Conservation (phyloP, 2,888 invertebrate genomes). For the Lithophane socia region DNA sequence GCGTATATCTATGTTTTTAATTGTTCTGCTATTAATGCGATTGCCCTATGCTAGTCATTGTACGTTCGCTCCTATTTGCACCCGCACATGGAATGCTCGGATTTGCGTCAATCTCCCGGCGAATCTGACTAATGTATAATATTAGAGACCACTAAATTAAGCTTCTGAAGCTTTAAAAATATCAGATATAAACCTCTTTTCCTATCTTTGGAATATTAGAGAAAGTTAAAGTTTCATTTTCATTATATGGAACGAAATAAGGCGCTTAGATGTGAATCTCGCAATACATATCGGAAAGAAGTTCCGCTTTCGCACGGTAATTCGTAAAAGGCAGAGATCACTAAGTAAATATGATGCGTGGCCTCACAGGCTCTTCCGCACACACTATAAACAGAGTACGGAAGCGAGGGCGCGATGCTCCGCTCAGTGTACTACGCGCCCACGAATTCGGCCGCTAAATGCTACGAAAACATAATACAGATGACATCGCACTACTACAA, state of each 20-base stretch:
- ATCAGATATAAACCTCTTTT: slow-evolving; percentile 36
- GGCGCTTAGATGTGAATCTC: slow-evolving; percentile 26
- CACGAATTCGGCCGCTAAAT: slow-evolving; percentile 69
- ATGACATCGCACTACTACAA: slow-evolving; percentile 68
- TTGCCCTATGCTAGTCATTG: slow-evolving; percentile 67
- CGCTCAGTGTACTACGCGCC: slow-evolving; percentile 67
- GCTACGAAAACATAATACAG: slow-evolving; percentile 66
- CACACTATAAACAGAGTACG: slow-evolving; percentile 86
- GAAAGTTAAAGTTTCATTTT: slow-evolving; percentile 45
- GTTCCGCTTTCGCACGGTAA: slow-evolving; percentile 68
- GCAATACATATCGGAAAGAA: slow-evolving; percentile 53
- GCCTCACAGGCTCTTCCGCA: slow-evolving; percentile 85
- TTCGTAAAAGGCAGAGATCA: slow-evolving; percentile 74
- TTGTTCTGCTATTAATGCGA: slow-evolving; percentile 71
- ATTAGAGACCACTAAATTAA: slow-evolving; percentile 68
- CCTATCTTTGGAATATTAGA: slow-evolving; percentile 38
- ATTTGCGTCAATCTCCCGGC: slow-evolving; percentile 80
- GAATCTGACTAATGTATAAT: slow-evolving; percentile 79
- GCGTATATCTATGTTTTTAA: slow-evolving; percentile 68
- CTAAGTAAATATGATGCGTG: slow-evolving; percentile 77
- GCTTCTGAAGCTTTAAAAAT: slow-evolving; percentile 34
- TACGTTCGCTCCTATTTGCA: slow-evolving; percentile 71
- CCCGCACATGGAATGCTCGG: slow-evolving; percentile 72
- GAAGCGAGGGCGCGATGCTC: slow-evolving; percentile 78
- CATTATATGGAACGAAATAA: slow-evolving; percentile 18